Conservation (phyloP, 2,797 vertebrate species). For the Alfaro cultratus region DNA sequence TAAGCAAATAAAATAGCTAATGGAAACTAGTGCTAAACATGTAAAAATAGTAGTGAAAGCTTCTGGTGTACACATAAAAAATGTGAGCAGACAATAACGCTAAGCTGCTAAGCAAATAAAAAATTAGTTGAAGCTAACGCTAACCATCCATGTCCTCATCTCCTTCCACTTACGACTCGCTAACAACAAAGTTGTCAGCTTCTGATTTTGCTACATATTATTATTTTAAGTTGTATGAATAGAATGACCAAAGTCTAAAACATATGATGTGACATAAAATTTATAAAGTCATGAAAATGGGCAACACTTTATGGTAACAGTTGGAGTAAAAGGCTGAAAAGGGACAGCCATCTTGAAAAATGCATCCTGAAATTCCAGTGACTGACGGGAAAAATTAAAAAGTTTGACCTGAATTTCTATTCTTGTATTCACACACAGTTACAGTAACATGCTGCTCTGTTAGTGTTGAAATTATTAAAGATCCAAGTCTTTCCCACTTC, state of each 20-base stretch:
- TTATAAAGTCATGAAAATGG: background rate
- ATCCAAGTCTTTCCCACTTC: background rate
- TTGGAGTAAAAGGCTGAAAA: background rate
- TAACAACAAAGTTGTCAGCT: too few relatives aligned
- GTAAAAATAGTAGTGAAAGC: too few relatives aligned
- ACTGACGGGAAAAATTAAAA: background rate
- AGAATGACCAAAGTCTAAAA: background rate
- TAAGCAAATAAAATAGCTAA: too few relatives aligned
- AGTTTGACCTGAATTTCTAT: background rate
- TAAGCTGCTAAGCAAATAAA: too few relatives aligned
- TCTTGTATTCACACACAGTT: background rate
- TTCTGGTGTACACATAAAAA: too few relatives aligned
- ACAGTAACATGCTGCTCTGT: background rate
- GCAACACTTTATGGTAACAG: background rate
- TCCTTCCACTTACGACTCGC: too few relatives aligned
- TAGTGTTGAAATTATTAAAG: background rate
- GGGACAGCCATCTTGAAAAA: background rate
- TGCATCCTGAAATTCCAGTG: background rate
- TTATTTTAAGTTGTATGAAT: background rate
- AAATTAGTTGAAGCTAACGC: background rate
- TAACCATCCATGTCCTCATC: background rate
- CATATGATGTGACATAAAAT: background rate
- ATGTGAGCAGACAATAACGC: too few relatives aligned
- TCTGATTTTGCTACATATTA: background rate
- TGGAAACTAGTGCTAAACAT: too few relatives aligned